Conservation (phyloP, 2,113 vertebrate species). For the Protomyctophum bolini region DNA sequence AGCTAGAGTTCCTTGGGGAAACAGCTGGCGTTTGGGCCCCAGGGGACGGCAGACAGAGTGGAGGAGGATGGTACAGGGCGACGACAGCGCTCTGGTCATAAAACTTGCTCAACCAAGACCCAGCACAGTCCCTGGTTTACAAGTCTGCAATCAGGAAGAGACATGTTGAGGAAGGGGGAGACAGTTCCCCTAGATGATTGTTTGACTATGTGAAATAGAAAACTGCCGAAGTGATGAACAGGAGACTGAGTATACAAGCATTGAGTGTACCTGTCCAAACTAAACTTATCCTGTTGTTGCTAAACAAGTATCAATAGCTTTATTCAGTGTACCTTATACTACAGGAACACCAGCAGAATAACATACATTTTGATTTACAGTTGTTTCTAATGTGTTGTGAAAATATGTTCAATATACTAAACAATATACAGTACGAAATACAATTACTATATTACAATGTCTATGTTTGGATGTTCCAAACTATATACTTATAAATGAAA, state of each 20-base stretch:
- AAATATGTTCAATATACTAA: too few species aligned
- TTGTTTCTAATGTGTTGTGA: too few species aligned
- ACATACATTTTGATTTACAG: too few species aligned
- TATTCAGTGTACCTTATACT: too few species aligned
- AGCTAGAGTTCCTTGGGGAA: constrained; percentile 41
- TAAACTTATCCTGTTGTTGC: too few species aligned
- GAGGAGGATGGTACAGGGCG: constrained; percentile 39
- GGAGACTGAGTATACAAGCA: too few species aligned
- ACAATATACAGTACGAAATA: background rate
- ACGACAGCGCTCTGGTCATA: constrained; percentile 65
- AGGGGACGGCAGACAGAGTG: background rate
- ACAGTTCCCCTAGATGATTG: background rate
- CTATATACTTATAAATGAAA: background rate
- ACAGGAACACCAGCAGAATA: too few species aligned
- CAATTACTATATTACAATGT: background rate
- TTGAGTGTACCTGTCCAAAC: too few species aligned
- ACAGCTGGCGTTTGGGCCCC: constrained; percentile 64
- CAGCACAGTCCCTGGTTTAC: constrained; percentile 53
- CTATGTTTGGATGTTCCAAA: constrained; percentile 8
- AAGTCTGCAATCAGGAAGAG: constrained; percentile 35
- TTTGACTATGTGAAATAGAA: background rate
- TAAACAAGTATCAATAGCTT: too few species aligned
- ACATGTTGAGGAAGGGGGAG: background rate
- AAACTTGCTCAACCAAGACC: constrained; percentile 75
- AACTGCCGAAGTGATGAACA: too few species aligned